Percentiles rank a stretch among this genome's conserved stretches.
Conservation (phyloP, 2,888 invertebrate species). For the Tenthredo amoena region DNA sequence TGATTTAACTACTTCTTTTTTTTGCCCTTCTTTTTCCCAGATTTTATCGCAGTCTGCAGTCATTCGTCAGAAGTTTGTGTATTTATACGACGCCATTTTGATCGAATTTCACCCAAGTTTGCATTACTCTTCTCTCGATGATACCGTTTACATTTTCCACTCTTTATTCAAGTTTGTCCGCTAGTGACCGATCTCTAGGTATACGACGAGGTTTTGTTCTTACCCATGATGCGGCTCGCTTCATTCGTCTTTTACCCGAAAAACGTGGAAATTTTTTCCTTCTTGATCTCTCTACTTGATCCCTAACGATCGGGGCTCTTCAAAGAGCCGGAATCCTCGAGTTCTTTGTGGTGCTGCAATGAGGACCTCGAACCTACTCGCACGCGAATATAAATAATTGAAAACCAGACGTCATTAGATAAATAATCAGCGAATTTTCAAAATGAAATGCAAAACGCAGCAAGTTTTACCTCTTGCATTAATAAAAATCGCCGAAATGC, state of each 20-base stretch:
- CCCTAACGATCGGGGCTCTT: background rate
- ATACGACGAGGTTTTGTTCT: slow-evolving; percentile 6
- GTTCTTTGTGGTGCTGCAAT: background rate
- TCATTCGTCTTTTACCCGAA: background rate
- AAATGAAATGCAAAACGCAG: background rate
- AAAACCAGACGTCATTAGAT: background rate
- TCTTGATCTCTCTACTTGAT: background rate
- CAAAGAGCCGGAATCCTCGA: slow-evolving; percentile 7
- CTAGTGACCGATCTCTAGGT: slow-evolving; percentile 24
- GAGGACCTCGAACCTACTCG: background rate
- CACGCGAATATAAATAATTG: background rate
- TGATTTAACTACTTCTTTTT: background rate
- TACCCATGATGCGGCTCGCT: background rate
- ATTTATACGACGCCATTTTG: slow-evolving; percentile 42
- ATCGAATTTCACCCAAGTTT: slow-evolving; percentile 39
- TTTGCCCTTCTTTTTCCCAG: background rate
- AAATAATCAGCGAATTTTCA: background rate
- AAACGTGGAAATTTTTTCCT: background rate
- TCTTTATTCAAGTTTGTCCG: slow-evolving; percentile 26
- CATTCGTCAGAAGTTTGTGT: slow-evolving; percentile 19
- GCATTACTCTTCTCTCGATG: slow-evolving; percentile 19
- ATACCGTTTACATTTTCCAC: background rate
- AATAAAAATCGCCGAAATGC: background rate
- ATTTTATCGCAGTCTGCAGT: background rate
- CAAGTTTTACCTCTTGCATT: background rate